Evolutionary conservation across 1,140 invertebrate genomes (phyloP).

Genomic region (Grapholita molesta): DNA sequence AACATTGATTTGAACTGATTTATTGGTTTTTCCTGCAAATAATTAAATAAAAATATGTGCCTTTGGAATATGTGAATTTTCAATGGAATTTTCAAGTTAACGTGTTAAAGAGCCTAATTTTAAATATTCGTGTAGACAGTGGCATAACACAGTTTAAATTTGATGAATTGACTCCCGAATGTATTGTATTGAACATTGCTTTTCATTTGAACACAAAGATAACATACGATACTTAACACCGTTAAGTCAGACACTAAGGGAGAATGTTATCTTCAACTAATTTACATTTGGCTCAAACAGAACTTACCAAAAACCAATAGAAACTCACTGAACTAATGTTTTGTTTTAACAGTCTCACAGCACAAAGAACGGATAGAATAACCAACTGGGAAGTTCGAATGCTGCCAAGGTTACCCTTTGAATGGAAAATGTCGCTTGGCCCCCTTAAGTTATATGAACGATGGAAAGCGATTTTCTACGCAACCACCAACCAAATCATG

Average conservation of each 20-base stretch:
- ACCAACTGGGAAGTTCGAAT: neutral
- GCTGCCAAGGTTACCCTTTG: slow-evolving; percentile 34
- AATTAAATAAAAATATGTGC: neutral
- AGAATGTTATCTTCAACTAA: too few species aligned
- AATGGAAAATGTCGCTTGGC: slow-evolving; percentile 36
- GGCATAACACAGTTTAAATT: too few species aligned
- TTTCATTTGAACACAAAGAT: neutral
- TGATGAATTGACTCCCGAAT: too few species aligned
- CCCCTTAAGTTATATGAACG: slow-evolving; percentile 43
- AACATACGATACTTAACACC: neutral
- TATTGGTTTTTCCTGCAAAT: too few species aligned
- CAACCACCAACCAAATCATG: slow-evolving; percentile 48
- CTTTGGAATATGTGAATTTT: neutral
- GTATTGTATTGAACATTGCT: neutral
- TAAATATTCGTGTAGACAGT: too few species aligned
- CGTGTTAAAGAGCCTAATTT: too few species aligned
- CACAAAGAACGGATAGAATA: slow-evolving; percentile 2
- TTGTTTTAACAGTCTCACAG: neutral
- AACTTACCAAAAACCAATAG: slow-evolving; percentile 18
- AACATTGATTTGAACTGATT: too few species aligned
- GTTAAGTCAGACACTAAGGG: neutral
- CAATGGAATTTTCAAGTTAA: too few species aligned
- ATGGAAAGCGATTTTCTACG: slow-evolving; percentile 53
- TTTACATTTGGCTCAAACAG: slow-evolving; percentile 8
- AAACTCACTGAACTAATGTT: neutral